Evolutionary conservation across 2,113 vertebrate genomes (phyloP).

Genomic region (Vulpes vulpes): DNA sequence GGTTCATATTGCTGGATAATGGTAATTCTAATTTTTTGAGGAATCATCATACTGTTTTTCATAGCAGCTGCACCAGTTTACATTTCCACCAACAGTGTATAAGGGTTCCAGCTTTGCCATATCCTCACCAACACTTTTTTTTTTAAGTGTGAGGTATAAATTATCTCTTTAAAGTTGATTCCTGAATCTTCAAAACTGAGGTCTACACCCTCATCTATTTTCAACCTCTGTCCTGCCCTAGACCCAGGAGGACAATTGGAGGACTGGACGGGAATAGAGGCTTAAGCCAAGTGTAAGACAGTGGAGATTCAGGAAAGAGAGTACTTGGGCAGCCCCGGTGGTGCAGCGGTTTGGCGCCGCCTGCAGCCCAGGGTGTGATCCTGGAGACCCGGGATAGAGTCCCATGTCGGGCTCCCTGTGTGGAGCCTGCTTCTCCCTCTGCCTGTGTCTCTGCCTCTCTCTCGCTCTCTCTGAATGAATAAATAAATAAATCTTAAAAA

Average conservation of each 20-base stretch:
- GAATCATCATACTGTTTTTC: not conserved
- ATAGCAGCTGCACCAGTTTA: not conserved
- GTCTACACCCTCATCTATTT: not conserved
- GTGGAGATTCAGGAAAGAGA: not conserved
- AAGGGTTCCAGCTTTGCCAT: not conserved
- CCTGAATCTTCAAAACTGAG: not conserved
- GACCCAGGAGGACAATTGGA: not conserved
- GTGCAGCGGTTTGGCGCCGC: no score
- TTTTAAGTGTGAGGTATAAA: not conserved
- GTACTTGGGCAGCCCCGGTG: not conserved
- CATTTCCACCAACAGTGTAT: not conserved
- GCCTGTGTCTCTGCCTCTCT: no score
- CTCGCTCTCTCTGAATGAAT: no score
- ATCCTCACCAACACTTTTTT: not conserved
- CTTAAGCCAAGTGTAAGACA: not conserved
- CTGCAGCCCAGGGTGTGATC: no score
- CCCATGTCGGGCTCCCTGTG: no score
- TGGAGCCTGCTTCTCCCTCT: no score
- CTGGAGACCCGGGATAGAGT: no score
- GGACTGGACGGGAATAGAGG: not conserved
- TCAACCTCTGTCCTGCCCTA: not conserved
- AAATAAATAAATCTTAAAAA: no score
- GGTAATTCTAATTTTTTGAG: not conserved
- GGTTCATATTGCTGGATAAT: not conserved
- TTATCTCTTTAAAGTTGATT: not conserved